Evolutionary conservation across 2,888 invertebrate genomes (phyloP), one percentile per base, ranked within the genome.

Genomic region (Didymodactylos carnosus): DNA sequence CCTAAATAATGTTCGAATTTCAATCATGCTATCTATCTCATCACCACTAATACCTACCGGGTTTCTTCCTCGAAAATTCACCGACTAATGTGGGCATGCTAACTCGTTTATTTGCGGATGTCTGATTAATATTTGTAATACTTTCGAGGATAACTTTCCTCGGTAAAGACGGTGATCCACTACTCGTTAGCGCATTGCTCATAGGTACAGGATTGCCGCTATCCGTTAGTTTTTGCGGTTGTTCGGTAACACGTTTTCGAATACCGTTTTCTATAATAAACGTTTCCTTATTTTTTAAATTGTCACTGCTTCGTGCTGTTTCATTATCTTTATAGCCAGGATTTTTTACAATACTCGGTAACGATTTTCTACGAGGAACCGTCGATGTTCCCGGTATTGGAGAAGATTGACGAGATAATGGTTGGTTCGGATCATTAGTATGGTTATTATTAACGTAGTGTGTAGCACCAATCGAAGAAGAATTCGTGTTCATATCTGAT

Each of bases 211-310:
- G 39, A 16, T 39, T 25, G 35, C 40, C 39, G 40, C 40, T 69
- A 19, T 40, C 39, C 35, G 29, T 43, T 23, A 29, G 40, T 6
- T 10, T 11, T 71, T 39, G 71, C 46, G 69, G 29, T 53, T 75
- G 72, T 46, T 62, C 72, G 1, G 72, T 75, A 14, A 72, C 75
- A 46, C 75, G 72, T 72, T 72, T 72, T 35, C 75, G 72, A 46
- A 75, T 75, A 40, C 72, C 75, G 51, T 75, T 75, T 43, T 72
- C 75, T 39, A 75, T 75, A 39, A 74, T 72, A 53, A 62, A 71
- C 13, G 69, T 74, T 35, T 74, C 74, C 41, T 72, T 69, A 25
- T 75, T 72, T 72, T 70, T 72, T 49, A 72, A 35, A n/a, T 72
- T 46, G n/a, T 72, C 69, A 39, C 69, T 72, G 29, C 72, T 62